Evolutionary conservation across 2,888 invertebrate genomes (phyloP).

Genomic region (Agrochola circellaris): DNA sequence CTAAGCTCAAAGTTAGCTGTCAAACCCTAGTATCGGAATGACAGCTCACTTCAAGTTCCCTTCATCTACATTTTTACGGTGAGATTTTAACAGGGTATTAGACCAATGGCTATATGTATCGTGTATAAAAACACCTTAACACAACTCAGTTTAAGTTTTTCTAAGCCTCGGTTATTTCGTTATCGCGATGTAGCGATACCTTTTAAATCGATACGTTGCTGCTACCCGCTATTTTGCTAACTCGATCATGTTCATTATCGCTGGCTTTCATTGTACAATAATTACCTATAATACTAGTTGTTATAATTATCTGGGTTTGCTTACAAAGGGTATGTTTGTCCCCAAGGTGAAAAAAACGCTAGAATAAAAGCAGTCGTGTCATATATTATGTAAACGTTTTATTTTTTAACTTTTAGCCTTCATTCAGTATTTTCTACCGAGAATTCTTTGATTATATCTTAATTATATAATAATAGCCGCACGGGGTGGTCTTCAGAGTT

Average conservation of each 20-base stretch:
- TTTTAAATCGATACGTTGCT: slow-evolving; percentile 53
- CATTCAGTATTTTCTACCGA: not conserved
- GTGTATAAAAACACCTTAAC: slow-evolving; percentile 43
- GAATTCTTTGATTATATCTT: not conserved
- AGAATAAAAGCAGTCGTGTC: not conserved
- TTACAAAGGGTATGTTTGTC: not conserved
- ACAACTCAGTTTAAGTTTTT: slow-evolving; percentile 47
- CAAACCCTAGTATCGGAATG: too few species aligned
- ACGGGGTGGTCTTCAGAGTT: too few species aligned
- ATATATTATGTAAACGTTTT: not conserved
- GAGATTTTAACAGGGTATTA: not conserved
- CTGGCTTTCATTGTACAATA: slow-evolving; percentile 26
- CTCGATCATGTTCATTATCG: slow-evolving; percentile 31
- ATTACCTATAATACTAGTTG: slow-evolving; percentile 14
- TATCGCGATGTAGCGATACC: slow-evolving; percentile 63
- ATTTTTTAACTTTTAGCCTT: not conserved
- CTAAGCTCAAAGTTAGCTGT: not conserved
- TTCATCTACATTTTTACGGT: too few species aligned
- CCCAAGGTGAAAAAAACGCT: not conserved
- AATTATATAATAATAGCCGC: too few species aligned
- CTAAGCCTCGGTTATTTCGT: slow-evolving; percentile 59
- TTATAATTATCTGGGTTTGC: slow-evolving; percentile 1
- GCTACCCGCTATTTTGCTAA: slow-evolving; percentile 44
- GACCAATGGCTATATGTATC: too few species aligned
- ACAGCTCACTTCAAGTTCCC: too few species aligned